A percentile compares a stretch with the other conserved stretches of the same genome.
These are phyloP conservation scores for Drosophila littoralis DNA, from an alignment of 1,140 invertebrate species.

Conservation along the genomic window DNA sequence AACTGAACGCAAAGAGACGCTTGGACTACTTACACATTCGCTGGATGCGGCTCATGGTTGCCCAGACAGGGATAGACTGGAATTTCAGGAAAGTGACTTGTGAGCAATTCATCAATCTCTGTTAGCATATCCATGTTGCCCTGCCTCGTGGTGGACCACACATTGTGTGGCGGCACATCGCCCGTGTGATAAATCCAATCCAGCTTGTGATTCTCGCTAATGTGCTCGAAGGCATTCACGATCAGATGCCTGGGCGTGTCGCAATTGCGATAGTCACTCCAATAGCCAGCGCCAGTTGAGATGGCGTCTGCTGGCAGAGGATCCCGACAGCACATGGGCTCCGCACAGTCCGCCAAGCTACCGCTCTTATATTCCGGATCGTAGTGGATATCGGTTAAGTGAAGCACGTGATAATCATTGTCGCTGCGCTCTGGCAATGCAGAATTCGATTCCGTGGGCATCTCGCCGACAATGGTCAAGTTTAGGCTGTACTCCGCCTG, in stretches of 20 bases:
- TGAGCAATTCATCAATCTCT: slow-evolving; percentile 86
- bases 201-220: slow-evolving; percentile 86
- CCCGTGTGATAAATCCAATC: slow-evolving; percentile 93
- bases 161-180: slow-evolving; percentile 92
- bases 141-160: slow-evolving; percentile 91
- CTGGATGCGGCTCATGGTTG: slow-evolving; percentile 95
- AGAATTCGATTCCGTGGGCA: slow-evolving; percentile 44
- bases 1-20: slow-evolving; percentile 45
- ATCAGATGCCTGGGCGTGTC: slow-evolving; percentile 89
- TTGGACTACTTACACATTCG: slow-evolving; percentile 88
- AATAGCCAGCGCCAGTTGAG: slow-evolving; percentile 86
- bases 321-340: slow-evolving; percentile 91
- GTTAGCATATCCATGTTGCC: slow-evolving; percentile 88
- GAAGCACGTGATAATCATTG: slow-evolving; percentile 86
- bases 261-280: slow-evolving; percentile 91
- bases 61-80: slow-evolving; percentile 90
- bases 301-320: slow-evolving; percentile 17
- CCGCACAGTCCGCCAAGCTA: slow-evolving; percentile 87
- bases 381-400: slow-evolving; percentile 93
- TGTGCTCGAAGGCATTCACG: slow-evolving; percentile 86
- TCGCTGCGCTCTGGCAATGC: slow-evolving; percentile 44
- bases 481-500: slow-evolving; percentile 57
- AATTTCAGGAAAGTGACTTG: slow-evolving; percentile 87
- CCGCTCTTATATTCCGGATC: slow-evolving; percentile 89
- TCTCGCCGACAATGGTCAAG: slow-evolving; percentile 47